Conservation (phyloP, 2,888 invertebrate genomes). For the Pterostichus niger region DNA sequence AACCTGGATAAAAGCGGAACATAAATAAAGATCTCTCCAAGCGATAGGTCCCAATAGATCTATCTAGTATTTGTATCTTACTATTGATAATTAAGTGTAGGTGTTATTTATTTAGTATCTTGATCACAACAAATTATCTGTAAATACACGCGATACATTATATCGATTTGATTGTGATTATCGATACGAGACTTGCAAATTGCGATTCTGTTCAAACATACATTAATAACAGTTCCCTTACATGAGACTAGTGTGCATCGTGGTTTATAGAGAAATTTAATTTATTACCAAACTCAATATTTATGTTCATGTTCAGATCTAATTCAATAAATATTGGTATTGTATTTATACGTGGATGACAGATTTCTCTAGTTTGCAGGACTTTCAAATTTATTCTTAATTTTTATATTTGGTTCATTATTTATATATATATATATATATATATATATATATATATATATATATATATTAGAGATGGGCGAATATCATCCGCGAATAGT, state of each 20-base stretch:
- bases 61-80: conserved; percentile 41
- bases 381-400: no score
- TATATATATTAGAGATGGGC: no score
- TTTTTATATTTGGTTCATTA: no score
- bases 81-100: conserved; percentile 52
- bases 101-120: conserved; percentile 54
- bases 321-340: no score
- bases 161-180: conserved; percentile 41
- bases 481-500: no score
- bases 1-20: conserved; percentile 7
- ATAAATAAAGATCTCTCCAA: conserved; percentile 37
- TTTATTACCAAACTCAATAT: not conserved
- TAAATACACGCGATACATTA: conserved; percentile 29
- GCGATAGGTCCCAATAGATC: conserved; percentile 15
- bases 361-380: no score
- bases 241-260: not conserved
- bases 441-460: no score
- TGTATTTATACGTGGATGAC: no score
- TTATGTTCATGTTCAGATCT: not conserved
- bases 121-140: conserved; percentile 45
- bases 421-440: no score
- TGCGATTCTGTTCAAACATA: conserved; percentile 29
- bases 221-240: conserved; percentile 35
- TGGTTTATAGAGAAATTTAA: conserved; percentile 9
- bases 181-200: conserved; percentile 36